Base-by-base conservation (phyloP, 2,113 vertebrate genomes). In the Scytalopus superciliaris region DNA sequence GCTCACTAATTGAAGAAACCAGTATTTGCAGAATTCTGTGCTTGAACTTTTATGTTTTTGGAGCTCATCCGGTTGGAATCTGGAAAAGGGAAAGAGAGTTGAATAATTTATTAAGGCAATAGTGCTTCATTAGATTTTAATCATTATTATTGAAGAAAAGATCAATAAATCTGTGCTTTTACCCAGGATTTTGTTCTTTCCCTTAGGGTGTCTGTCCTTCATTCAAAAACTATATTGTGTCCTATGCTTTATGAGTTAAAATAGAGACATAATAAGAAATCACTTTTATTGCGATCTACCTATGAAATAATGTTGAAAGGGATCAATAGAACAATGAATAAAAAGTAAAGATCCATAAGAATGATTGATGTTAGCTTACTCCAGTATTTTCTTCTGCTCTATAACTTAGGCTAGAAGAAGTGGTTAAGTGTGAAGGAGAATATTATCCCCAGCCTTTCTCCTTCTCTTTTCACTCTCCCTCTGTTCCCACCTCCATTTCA, bases 311-410 rank as follows among this genome's bases (percentile, higher is more conserved):
- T 84, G 42, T 50, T 95, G 57, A 76, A 92, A 90, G 18, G n/a
- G 82, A 96, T 96, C 94, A 94, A 96, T 97, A 90, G 73, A 92
- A 95, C 83, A 93, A 94, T 84, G 79, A 95, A 95, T 90, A 92
- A 96, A 90, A 92, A 90, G 47, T 80, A 90, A 90, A 92, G 88
- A 68, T 84, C 88, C 25, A 52, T 89, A 81, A 94, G 27, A 37
- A 78, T 95, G 94, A 96, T 66, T 95, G 95, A 97, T 94, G 91
- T 70, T 30, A 84, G 27, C 52, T 92, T 52, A 77, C 10, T 78
- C 21, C 33, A 78, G 44, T 86, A 56, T 81, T 93, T 91, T 69
- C 62, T 79, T 90, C 72, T 90, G 16, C 28, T 94, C 2, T 75
- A 60, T 80, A 68, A 63, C 55, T 80, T 77, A 19, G 40, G 5